Evolutionary conservation across 2,113 vertebrate species (phyloP), one percentile per base, ranked within the genome.

Genomic region (Ardeotis arabs): DNA sequence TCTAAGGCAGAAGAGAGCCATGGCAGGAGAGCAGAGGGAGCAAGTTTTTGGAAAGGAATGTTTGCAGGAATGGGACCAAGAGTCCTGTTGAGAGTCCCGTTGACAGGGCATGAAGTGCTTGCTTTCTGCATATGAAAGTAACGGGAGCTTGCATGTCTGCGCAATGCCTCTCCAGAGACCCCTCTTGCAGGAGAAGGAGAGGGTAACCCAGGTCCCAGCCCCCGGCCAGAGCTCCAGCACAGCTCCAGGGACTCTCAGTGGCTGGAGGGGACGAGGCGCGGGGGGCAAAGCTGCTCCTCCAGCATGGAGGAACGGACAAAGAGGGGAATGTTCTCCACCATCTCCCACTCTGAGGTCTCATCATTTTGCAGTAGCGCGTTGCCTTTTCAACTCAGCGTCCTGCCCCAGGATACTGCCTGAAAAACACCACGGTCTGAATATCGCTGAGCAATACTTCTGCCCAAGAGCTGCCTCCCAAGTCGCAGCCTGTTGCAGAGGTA

Each of bases 391-490:
- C 72, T 31, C 37, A 25, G 15, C 0, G 1, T 28, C 59, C 67
- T 70, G 35, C 45, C 59, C 75, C 56, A 29, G 39, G 70, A 33
- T 24, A 37, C 24, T 39, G 49, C 62, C 77, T 52, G 35, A 60
- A 49, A 35, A 4, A 2, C 14, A 17, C 14, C 1, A 6, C 0
- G 1, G 7, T 44, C 49, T 47, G 49, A 47, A 10, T 6, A 10
- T 39, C 3, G 7, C 24, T 44, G 28, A 88, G 37, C 52, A 79
- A 17, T 7, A 7, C 33, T 50, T 58, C 72, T 92, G 79, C 50
- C 67, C 59, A 22, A 31, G 62, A 60, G 41, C 50, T 94, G 62
- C 68, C 52, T 84, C 22, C 66, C 64, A 37, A 4, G 50, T 23
- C 3, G 2, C 19, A 41, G 69, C 33, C 45, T 24, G 10, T 9